Conservation (phyloP, 2,797 vertebrate genomes). For the Crocidura indochinensis region DNA sequence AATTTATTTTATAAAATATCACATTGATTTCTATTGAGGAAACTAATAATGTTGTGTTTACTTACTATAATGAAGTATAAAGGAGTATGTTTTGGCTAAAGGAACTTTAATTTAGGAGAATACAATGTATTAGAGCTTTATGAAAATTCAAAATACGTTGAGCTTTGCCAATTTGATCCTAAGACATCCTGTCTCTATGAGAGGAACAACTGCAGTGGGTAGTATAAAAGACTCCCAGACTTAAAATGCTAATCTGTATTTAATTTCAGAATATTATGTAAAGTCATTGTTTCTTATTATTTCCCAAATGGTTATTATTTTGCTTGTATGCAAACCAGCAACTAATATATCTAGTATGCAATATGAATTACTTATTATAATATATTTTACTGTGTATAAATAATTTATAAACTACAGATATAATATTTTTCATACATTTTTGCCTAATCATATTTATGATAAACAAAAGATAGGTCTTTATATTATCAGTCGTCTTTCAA, state of each 20-base stretch:
- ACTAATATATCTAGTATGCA: too few species aligned
- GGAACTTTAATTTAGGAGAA: conserved; percentile 31
- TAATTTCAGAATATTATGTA: neutral
- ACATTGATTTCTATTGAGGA: conserved; percentile 13
- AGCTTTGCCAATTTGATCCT: neutral
- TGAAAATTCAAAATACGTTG: neutral
- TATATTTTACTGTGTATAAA: too few species aligned
- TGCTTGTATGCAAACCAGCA: neutral
- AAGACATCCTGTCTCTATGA: neutral
- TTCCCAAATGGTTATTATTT: conserved; percentile 48
- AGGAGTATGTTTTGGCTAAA: neutral
- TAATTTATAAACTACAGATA: too few species aligned
- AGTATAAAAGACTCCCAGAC: neutral
- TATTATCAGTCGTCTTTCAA: too few species aligned
- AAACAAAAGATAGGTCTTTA: too few species aligned
- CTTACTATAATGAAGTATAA: conserved; percentile 14
- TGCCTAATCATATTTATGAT: too few species aligned
- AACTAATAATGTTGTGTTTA: neutral
- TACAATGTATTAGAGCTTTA: neutral
- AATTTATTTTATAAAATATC: conserved; percentile 10
- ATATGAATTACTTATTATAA: too few species aligned
- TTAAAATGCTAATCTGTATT: neutral
- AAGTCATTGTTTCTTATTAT: neutral
- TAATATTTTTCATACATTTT: too few species aligned
- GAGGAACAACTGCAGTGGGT: neutral